Base-by-base conservation (phyloP, 2,888 invertebrate species). In the Volucella inflata region DNA sequence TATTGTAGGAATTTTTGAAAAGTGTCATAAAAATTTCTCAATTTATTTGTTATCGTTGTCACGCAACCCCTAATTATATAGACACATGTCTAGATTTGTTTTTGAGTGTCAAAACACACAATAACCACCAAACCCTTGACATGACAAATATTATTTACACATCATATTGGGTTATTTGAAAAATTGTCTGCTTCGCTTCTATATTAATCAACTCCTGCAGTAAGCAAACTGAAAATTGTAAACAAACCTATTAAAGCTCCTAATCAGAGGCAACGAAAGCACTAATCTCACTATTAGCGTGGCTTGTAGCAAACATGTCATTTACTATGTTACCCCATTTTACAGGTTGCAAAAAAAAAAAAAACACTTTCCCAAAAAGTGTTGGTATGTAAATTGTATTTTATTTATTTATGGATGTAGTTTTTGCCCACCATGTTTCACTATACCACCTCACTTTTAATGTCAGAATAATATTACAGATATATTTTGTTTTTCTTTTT, bases 71-170 rank as follows among this genome's bases (percentile, higher is more conserved):
- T 79, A 78, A 76, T 68, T 68, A 46, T 51, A 76, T 44, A 8
- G 8, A 17, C 46, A 65, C 68, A 50, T 64, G 57, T 75, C 80
- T 67, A 53, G 60, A 48, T 30, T 71, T 80, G 71, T 65, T 80
- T n/a, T 42, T 14, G 50, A 60, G 30, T 72, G 80, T 68, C 76
- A 67, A 50, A 42, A 42, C 16, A 42, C 46, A 42, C 67, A 44
- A 71, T 11, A 46, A 16, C 14, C 14, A 55, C 21, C 65, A 44
- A 51, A 38, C 46, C 21, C 75, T 72, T 67, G 60, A 80, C 72
- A 57, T 81, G 76, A 68, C 77, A 77, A 81, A 57, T 72, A 77
- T 44, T 85, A 46, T 85, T 85, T 85, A 72, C 85, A 72, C 57
- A 68, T 68, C 44, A 51, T 76, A 67, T 72, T 72, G 48, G 67